Evolutionary conservation across 2,888 invertebrate genomes (phyloP), one percentile per base, ranked within the genome.

Genomic region (Oxycera nigricornis): DNA sequence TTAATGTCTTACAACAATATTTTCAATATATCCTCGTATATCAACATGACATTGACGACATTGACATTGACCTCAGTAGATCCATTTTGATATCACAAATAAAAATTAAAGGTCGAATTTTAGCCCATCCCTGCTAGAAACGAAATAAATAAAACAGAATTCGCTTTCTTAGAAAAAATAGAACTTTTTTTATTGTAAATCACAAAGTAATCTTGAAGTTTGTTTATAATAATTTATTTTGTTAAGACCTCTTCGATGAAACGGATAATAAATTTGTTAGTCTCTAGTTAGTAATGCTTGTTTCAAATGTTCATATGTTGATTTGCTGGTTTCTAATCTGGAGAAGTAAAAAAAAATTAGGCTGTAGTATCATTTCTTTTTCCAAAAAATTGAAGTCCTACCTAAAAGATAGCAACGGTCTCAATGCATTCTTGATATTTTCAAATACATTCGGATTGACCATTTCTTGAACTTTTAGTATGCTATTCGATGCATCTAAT

Each of bases 371-470:
- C 6, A 50, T 41, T 41, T 46, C 14, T 39, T 6, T 14, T 17
- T 41, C 11, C 6, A 67, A 4, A 24, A 62, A 31, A 9, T 20
- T 9, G 31, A 7, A n/a, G 62, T 22, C 22, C 59, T 72, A 77
- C 78, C 76, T 77, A 35, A 76, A 65, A 28, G 77, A 75, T 22
- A 79, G 72, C 6, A 79, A 68, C 9, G 78, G 78, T 41, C 76
- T 68, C n/a, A 79, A 30, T 3, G 79, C 79, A 68, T 73, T 76
- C 57, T 77, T 78, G 35, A 79, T 78, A 73, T 78, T 79, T 26
- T 78, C 78, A 65, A 77, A 79, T 17, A 79, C 77, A 61, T 41
- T 73, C 41, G 78, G 79, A 75, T 79, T 78, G 7, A 76, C 73
- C 30, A 76, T 35, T 62, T 78, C 79, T 57, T 79, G 78, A 22